These are phyloP conservation scores for Formicarius rufipectus DNA, from an alignment of 2,113 vertebrate species.

Conservation along the genomic window DNA sequence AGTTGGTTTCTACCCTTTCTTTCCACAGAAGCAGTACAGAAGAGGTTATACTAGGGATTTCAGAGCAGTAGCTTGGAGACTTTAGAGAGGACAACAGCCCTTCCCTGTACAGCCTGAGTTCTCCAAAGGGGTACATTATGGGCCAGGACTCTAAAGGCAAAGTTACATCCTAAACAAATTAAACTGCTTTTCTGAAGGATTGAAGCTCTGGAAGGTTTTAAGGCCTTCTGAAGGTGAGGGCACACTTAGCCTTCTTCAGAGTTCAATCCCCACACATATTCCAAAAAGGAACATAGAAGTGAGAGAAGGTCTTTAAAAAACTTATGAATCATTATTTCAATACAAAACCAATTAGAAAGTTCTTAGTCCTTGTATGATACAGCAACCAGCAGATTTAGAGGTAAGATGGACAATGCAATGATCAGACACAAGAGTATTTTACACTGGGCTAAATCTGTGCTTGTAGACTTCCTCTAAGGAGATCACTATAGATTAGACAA, in stretches of 20 bases:
- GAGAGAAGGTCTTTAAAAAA: not conserved
- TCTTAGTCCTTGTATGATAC: not conserved
- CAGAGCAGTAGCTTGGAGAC: not conserved
- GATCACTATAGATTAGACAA: not conserved
- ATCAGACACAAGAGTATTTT: not conserved
- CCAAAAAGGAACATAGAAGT: not conserved
- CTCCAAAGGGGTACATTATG: fast-evolving
- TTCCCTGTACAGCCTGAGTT: not conserved
- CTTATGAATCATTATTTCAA: not conserved
- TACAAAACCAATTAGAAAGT: not conserved
- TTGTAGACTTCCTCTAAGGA: not conserved
- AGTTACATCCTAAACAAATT: not conserved
- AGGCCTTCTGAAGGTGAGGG: not conserved
- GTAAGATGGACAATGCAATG: not conserved
- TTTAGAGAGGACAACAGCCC: not conserved
- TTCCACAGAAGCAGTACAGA: not conserved
- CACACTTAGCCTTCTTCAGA: not conserved
- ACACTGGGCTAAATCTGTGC: not conserved
- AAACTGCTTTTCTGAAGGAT: not conserved
- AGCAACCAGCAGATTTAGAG: not conserved
- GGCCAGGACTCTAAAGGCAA: not conserved
- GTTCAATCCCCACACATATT: not conserved
- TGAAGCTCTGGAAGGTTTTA: not conserved
- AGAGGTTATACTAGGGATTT: not conserved
- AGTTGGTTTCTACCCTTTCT: not conserved